Conservation (phyloP, 2,113 vertebrate species). For the Notarius lentiginosus region DNA sequence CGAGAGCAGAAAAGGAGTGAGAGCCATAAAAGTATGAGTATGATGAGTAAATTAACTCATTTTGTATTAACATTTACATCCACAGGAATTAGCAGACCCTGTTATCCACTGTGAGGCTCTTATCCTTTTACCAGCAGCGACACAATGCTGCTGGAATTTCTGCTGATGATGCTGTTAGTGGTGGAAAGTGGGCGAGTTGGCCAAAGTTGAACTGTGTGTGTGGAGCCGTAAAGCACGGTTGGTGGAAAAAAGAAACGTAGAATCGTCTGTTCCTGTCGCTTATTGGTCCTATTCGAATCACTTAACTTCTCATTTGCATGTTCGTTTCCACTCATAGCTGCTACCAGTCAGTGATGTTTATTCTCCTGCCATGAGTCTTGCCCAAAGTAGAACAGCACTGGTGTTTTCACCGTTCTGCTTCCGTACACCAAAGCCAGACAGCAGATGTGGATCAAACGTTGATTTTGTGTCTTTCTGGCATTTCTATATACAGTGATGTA, state of each 20-base stretch:
- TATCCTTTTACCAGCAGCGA: background rate
- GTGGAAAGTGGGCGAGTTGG: background rate
- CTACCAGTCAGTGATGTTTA: background rate
- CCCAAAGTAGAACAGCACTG: background rate
- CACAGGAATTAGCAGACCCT: background rate
- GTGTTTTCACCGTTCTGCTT: background rate
- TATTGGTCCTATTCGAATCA: background rate
- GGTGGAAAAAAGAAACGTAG: background rate
- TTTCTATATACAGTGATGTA: background rate
- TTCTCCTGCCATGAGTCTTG: background rate
- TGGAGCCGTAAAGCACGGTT: background rate
- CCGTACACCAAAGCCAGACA: background rate
- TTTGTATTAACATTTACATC: background rate
- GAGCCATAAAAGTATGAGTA: background rate
- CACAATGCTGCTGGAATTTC: background rate
- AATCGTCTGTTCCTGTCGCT: background rate
- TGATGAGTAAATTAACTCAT: background rate
- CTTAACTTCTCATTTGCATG: background rate
- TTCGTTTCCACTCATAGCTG: background rate
- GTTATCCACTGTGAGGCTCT: background rate
- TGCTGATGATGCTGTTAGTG: background rate
- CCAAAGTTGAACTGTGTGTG: background rate
- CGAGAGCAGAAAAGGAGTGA: background rate
- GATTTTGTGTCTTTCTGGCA: background rate
- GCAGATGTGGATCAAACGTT: background rate